Evolutionary conservation across 2,888 invertebrate genomes (phyloP), one percentile per base, ranked within the genome.

Genomic region (Augochlorella aurata): DNA sequence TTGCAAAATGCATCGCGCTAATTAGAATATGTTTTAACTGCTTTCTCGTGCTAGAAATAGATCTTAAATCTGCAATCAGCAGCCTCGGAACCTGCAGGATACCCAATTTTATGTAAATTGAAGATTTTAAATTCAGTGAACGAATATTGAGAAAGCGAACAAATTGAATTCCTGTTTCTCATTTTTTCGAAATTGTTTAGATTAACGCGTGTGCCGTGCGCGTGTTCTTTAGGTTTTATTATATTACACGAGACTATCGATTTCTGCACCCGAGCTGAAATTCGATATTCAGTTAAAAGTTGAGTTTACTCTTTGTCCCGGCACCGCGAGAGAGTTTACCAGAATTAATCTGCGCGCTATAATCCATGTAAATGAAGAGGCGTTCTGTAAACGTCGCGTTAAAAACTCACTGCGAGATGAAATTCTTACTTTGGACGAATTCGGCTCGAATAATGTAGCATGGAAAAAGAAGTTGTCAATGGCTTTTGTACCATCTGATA

Each of bases 361-460:
- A 58, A 58, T 58, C 58, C 58, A 24, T 58, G 58, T 24, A 58
- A 24, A 58, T 58, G 58, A 58, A 12, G 58, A 58, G 24, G 24
- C 24, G 58, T 24, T 24, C 14, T 58, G 7, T 24, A 58, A 58
- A 24, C 58, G 14, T 5, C 24, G 24, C 58, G 24, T 24, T 7
- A 24, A 14, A 12, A 24, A 24, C 7, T 58, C 0, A 7, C 7
- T 2, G 58, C 2, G 14, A 14, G 7, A 58, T 58, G 24, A 58
- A 21, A 24, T 58, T 12, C 21, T 21, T n/a, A 18, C 54, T 54
- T 54, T 3, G 10, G 21, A 54, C 54, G 54, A 54, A 54, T 54
- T 21, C 21, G 12, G 21, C 1, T 18, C 21, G 54, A 54, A 54
- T 4, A 21, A 21, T 10, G 10, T 3, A 21, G 10, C 0, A 1